Evolutionary conservation across 2,888 invertebrate genomes (phyloP), one percentile per base, ranked within the genome.

Genomic region (Trisateles emortualis): DNA sequence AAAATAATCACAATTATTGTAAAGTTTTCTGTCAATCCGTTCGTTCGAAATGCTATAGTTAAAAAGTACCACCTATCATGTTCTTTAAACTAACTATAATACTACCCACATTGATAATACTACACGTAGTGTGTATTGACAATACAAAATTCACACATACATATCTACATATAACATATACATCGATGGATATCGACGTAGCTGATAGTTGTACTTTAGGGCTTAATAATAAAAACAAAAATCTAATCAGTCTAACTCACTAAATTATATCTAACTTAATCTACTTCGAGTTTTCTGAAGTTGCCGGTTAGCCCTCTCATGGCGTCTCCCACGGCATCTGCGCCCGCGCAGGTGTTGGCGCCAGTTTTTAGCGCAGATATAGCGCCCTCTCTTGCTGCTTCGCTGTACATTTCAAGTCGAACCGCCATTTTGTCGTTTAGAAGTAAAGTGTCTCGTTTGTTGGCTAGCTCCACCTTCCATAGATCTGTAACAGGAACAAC

Each of bases 201-300:
- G 11, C 5, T 41, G 41, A 44, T 16, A 36, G 33, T 49, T 22
- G 38, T 47, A 16, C 48, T 60, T 35, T 5, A 46, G 22, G 26
- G 8, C 40, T 40, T 33, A 40, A 51, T 50, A 52, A 16, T 55
- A 52, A 30, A 52, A 41, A 32, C 32, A 13, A 45, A 45, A 32
- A 55, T 55, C 47, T 52, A 59, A 61, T 71, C 68, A 70, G 70
- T 69, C 70, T 65, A 59, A 47, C 26, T 38, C 47, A 24, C 48
- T 53, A 14, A 22, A 8, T 24, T 30, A 13, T n/a, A 41, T 35
- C 14, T 43, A 56, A 38, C 32, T 78, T 78, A 96, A 86, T 96
- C 96, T 29, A 96, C 96, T 92, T 96, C 96, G 45, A 96, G 93
- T 84, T 96, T 96, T 62, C 96, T 93, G 81, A 96, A 96, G 76